Evolutionary conservation across 1,140 invertebrate genomes (phyloP).

Genomic region (Macrobrachium nipponense): DNA sequence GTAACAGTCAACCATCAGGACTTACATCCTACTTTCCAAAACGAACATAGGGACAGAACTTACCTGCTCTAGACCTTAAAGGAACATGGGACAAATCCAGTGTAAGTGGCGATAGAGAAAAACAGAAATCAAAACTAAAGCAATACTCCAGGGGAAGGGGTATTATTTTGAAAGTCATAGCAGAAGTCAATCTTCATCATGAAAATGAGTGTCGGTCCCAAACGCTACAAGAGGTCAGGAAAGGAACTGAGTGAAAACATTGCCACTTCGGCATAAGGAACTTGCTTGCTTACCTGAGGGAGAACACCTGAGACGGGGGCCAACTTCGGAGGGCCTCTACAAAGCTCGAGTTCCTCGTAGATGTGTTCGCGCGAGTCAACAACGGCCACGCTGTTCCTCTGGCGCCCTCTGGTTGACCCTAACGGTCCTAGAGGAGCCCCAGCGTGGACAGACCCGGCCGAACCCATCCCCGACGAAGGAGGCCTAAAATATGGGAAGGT

Average conservation of each 20-base stretch:
- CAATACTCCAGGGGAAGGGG: neutral
- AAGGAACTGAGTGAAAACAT: too few species aligned
- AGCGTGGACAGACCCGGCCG: slow-evolving; percentile 61
- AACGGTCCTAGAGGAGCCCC: slow-evolving; percentile 48
- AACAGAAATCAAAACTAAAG: too few species aligned
- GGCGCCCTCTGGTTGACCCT: slow-evolving; percentile 36
- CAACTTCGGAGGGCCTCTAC: slow-evolving; percentile 59
- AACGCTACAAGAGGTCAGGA: too few species aligned
- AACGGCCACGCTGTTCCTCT: slow-evolving; percentile 64
- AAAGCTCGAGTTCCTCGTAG: slow-evolving; percentile 63
- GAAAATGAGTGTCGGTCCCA: too few species aligned
- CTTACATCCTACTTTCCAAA: too few species aligned
- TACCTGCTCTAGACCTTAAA: too few species aligned
- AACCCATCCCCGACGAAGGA: slow-evolving; percentile 61
- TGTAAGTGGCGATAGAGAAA: too few species aligned
- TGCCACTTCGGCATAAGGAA: too few species aligned
- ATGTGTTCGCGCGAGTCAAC: slow-evolving; percentile 64
- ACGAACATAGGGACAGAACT: too few species aligned
- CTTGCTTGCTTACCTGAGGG: slow-evolving; percentile 54
- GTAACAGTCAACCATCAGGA: too few species aligned
- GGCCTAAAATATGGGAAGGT: slow-evolving; percentile 28
- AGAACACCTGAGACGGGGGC: slow-evolving; percentile 61
- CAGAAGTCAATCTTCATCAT: neutral
- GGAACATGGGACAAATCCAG: too few species aligned
- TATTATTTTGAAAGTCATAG: neutral